A percentile compares a stretch with the other conserved stretches of the same genome.
Evolutionary conservation across 92 coral and sea anemone species (phyloP).

Genomic region (Phenganax subtilis): DNA sequence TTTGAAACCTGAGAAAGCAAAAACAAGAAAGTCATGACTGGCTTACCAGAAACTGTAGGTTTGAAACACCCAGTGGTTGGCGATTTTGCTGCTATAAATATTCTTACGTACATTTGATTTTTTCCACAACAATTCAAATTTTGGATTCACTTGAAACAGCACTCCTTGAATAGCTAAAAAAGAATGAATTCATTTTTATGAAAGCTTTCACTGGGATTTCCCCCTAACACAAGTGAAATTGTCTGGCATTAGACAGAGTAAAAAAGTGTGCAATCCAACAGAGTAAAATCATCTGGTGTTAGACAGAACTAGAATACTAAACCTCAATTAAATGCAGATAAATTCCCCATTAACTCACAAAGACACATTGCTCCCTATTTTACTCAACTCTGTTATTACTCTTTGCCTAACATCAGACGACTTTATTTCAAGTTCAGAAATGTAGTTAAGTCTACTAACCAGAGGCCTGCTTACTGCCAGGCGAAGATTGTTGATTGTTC

Average conservation of each 20-base stretch:
- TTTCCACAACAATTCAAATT: slow-evolving; percentile 91
- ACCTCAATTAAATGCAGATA: no score
- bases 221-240: neutral
- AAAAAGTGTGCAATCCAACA: neutral
- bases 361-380: no score
- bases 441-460: neutral
- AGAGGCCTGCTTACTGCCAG: neutral
- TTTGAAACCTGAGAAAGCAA: slow-evolving; percentile 8
- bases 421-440: no score
- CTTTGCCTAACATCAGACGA: no score
- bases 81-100: neutral
- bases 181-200: neutral
- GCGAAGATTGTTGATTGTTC: neutral
- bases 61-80: neutral
- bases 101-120: slow-evolving; percentile 68
- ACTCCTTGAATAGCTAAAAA: slow-evolving; percentile 78
- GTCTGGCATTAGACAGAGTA: neutral
- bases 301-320: no score
- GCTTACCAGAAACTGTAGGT: neutral
- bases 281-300: neutral
- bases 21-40: no score
- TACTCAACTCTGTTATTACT: no score
- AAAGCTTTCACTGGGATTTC: neutral
- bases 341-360: no score
- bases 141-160: slow-evolving; percentile 78